phyloP scores from a whole-genome alignment of 2,113 vertebrate species.

The Dolichallabes microphthalmus region DNA sequence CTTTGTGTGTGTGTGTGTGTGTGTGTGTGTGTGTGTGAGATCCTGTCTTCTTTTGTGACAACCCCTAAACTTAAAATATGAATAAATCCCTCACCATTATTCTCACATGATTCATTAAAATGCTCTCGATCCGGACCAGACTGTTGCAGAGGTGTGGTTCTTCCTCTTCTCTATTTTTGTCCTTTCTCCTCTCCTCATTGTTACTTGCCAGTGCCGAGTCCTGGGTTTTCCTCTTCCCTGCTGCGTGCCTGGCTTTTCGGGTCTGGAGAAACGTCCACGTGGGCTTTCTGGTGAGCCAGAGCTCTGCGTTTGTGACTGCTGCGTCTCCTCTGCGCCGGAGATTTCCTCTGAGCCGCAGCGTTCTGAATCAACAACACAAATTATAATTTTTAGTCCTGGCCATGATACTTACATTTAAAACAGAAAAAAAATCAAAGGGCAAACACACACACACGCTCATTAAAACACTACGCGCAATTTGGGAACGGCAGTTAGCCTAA shows the following conservation, averaged over 20 bases:
- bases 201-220: not conserved
- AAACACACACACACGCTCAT: no score
- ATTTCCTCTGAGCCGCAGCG: conserved; percentile 59
- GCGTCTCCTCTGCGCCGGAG: conserved; percentile 65
- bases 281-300: conserved; percentile 67
- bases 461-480: no score
- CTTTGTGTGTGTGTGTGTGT: not conserved
- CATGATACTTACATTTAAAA: not conserved
- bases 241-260: conserved; percentile 54
- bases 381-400: not conserved
- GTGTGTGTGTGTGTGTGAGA: not conserved
- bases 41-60: not conserved
- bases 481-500: no score
- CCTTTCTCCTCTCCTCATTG: not conserved
- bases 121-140: not conserved
- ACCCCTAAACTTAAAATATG: not conserved
- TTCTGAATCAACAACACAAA: conserved; percentile 51
- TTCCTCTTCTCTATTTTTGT: conserved; percentile 18
- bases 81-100: not conserved
- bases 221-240: conserved; percentile 21
- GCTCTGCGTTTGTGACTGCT: conserved; percentile 64
- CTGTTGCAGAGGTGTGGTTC: not conserved
- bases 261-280: conserved; percentile 73
- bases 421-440: not conserved
- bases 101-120: conserved; percentile 3